Evolutionary conservation across 1,140 invertebrate genomes (phyloP).

Genomic region (Eubasilissa regina): DNA sequence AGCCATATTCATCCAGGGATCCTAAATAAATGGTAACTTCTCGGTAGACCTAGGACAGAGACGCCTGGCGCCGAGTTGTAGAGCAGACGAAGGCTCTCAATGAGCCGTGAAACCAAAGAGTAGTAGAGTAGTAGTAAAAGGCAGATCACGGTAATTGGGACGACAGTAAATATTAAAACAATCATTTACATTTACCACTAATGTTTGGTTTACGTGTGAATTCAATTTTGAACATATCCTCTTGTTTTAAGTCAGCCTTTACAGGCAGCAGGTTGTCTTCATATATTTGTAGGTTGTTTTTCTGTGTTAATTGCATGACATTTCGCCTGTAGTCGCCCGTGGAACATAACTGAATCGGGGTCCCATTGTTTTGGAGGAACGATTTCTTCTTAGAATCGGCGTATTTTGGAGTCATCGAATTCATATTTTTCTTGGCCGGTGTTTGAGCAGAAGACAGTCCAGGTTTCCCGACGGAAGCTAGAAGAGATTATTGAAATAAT

Average conservation of each 20-base stretch:
- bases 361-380: constrained; percentile 46
- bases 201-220: constrained; percentile 13
- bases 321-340: background rate
- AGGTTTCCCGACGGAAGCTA: constrained; percentile 30
- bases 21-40: no score
- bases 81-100: no score
- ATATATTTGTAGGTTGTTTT: constrained; percentile 33
- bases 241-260: background rate
- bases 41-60: no score
- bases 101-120: no score
- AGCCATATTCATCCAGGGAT: no score
- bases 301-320: background rate
- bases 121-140: no score
- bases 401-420: constrained; percentile 28
- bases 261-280: constrained; percentile 25
- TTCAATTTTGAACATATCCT: constrained; percentile 39
- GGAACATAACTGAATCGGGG: constrained; percentile 37
- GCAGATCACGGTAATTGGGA: no score
- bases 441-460: constrained; percentile 15
- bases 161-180: no score
- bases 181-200: constrained; percentile 19
- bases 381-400: constrained; percentile 49
- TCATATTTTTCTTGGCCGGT: constrained; percentile 38
- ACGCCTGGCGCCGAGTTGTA: no score
- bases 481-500: background rate